phyloP scores from a whole-genome alignment of 2,113 vertebrate genomes.

The Coptodon rendalli region DNA sequence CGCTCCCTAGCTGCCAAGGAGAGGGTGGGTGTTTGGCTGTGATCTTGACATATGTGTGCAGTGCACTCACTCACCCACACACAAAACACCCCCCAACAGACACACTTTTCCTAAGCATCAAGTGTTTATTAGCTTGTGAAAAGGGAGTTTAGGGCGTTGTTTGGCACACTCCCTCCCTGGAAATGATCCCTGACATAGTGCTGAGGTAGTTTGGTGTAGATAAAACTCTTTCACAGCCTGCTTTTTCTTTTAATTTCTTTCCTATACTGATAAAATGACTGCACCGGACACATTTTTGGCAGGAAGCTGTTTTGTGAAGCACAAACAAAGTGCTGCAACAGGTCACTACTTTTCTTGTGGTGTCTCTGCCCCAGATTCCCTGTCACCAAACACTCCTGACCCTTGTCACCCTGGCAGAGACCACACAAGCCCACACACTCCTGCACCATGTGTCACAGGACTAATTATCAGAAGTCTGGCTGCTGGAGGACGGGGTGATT shows the following conservation, averaged over 20 bases:
- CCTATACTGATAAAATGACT: background rate
- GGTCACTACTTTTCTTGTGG: constrained; percentile 27
- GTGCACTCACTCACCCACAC: constrained; percentile 24
- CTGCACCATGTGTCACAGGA: constrained; percentile 48
- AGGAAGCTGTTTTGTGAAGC: constrained; percentile 19
- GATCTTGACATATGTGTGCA: constrained; percentile 35
- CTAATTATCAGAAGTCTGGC: constrained; percentile 60
- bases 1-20: constrained; percentile 29
- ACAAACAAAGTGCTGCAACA: constrained; percentile 29
- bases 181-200: constrained; percentile 17
- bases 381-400: constrained; percentile 67
- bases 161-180: background rate
- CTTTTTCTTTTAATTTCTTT: background rate
- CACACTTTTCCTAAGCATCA: background rate
- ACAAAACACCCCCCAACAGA: background rate
- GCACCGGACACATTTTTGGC: background rate
- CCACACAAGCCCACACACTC: background rate
- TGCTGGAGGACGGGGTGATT: constrained; percentile 46
- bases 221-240: background rate
- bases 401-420: constrained; percentile 36
- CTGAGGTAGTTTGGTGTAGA: background rate
- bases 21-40: constrained; percentile 55
- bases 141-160: constrained; percentile 1
- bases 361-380: constrained; percentile 51
- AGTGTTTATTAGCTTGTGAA: background rate